Evolutionary conservation across 2,113 vertebrate genomes (phyloP).

Genomic region (Glaucidium brasilianum): DNA sequence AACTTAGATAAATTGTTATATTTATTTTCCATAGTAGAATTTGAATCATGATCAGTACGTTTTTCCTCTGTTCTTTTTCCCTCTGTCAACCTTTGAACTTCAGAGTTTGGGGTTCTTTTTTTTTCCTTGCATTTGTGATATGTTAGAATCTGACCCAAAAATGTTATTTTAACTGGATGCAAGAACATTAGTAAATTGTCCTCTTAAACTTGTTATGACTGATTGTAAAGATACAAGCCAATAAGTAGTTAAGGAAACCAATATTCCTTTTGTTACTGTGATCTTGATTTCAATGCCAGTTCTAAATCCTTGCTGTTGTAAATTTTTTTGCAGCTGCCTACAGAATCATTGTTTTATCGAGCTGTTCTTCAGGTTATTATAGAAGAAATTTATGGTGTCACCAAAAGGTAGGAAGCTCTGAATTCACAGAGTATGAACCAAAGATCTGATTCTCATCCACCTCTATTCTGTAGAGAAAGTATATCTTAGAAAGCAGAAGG

Average conservation of each 20-base stretch:
- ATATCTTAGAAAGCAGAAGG: not conserved
- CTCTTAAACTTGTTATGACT: not conserved
- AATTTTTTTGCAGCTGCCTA: conserved; percentile 82
- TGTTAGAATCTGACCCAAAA: not conserved
- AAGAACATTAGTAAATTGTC: conserved; percentile 13
- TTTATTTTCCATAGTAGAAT: not conserved
- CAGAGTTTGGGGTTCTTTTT: not conserved
- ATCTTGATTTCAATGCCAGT: not conserved
- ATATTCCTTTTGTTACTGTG: not conserved
- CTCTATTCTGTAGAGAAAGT: not conserved
- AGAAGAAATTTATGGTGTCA: conserved; percentile 85
- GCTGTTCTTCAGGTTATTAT: conserved; percentile 95
- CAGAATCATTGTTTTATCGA: conserved; percentile 94
- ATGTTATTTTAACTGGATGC: not conserved
- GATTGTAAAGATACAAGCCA: not conserved
- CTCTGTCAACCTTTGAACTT: not conserved
- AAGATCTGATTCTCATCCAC: not conserved
- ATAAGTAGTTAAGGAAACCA: not conserved
- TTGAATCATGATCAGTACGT: not conserved
- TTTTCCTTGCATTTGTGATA: not conserved
- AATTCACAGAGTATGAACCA: not conserved
- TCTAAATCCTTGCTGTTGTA: conserved; percentile 37
- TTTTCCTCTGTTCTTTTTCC: not conserved
- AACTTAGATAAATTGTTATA: not conserved
- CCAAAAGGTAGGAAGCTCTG: conserved; percentile 84